Base-by-base conservation (phyloP, 2,113 vertebrate species). In the Rallus limicola region DNA sequence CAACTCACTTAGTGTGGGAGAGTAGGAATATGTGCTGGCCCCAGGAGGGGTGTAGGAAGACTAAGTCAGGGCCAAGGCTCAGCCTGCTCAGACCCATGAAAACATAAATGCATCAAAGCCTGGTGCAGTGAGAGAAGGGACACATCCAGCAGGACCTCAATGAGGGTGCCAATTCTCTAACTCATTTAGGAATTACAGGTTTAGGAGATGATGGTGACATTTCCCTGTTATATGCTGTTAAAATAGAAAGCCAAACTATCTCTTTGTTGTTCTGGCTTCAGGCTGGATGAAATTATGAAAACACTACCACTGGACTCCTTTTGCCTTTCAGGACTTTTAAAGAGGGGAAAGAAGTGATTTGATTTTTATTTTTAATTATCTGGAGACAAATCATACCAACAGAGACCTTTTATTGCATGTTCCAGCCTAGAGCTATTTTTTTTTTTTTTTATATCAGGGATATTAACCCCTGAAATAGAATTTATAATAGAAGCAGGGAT, bases 291-390 rank as follows among this genome's bases (percentile, higher is more conserved):
- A 92, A 90, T 91, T 58, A 87, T 46, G 63, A 59, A 62, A 94
- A 92, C 40, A 40, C 69, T 72, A 82, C 65, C 62, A 55, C 29
- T 2, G 0, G 85, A 70, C 63, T 74, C 80, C 65, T 82, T 86
- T 60, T 89, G 72, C 83, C 96, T 97, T 82, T 91, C 74, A 80
- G 77, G 92, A 89, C 75, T 75, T 92, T 85, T 84, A 52, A 89
- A 95, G 48, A 94, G 56, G 34, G 62, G 52, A 74, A 80, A 59
- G 31, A 84, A 93, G 78, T 82, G 77, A 94, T 96, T 86, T 95
- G 95, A 86, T 77, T 93, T 97, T 94, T 86, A 93, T 95, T 96
- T 97, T 96, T 96, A 94, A 96, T 97, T 96, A 92, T 96, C 96
- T 95, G 44, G 92, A 96, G 93, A 94, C 48, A 85, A 95, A 94